Evolutionary conservation across 2,888 invertebrate genomes (phyloP).

Genomic region (Deroplatys truncata): DNA sequence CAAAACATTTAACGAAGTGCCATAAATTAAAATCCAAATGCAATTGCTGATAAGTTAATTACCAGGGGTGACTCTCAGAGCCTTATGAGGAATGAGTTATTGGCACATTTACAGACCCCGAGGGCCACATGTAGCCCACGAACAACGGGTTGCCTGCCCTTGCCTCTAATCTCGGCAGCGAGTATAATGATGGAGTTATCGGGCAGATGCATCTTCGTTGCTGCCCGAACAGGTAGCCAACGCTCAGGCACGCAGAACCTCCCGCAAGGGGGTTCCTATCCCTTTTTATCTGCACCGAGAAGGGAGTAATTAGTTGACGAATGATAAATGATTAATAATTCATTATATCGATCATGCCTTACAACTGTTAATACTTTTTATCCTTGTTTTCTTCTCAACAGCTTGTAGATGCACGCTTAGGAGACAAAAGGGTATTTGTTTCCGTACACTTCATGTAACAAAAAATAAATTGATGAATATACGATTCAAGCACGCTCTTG

Average conservation of each 20-base stretch:
- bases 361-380: not conserved
- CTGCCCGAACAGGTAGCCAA: not conserved
- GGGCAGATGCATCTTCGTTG: not conserved
- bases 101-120: not conserved
- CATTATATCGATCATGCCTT: not conserved
- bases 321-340: constrained; percentile 11
- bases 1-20: not conserved
- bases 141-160: not conserved
- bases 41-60: not conserved
- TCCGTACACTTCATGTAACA: not conserved
- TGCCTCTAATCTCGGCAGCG: not conserved
- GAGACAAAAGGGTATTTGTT: not conserved
- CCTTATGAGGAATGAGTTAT: not conserved
- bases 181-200: not conserved
- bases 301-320: not conserved
- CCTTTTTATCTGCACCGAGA: not conserved
- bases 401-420: not conserved
- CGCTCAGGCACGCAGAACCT: not conserved
- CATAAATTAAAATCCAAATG: not conserved
- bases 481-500: no score
- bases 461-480: not conserved
- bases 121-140: not conserved
- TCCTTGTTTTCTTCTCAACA: not conserved
- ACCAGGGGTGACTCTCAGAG: not conserved
- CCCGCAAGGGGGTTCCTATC: not conserved